Evolutionary conservation across 1,140 invertebrate genomes (phyloP).

Genomic region (Phenacoccus solenopsis): DNA sequence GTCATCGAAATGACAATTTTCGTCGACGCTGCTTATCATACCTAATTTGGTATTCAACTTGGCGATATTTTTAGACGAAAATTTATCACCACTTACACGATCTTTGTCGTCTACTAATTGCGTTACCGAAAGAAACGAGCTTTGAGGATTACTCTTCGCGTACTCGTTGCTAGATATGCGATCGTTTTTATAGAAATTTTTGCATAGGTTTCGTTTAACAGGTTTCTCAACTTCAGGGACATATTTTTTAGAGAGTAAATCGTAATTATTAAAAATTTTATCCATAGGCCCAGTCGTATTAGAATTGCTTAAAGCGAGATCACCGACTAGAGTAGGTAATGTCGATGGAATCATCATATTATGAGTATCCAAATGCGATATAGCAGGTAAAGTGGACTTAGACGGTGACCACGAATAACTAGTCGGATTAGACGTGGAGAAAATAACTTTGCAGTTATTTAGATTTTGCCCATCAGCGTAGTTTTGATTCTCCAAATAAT

Average conservation of each 20-base stretch:
- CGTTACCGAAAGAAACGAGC: background rate
- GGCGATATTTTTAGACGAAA: background rate
- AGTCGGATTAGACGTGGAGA: background rate
- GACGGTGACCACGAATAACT: conserved; percentile 27
- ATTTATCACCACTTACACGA: background rate
- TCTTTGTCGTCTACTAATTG: conserved; percentile 1
- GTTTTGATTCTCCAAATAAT: background rate
- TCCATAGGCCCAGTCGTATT: background rate
- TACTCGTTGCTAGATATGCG: background rate
- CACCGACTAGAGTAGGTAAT: conserved; percentile 32
- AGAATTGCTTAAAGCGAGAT: conserved; percentile 31
- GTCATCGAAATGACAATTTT: conserved; percentile 4
- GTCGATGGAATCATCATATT: conserved; percentile 30
- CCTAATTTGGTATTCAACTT: background rate
- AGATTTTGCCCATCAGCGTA: background rate
- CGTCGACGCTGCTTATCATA: background rate
- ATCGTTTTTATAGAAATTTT: background rate
- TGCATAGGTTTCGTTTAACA: background rate
- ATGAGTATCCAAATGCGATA: conserved; percentile 27
- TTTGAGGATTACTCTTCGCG: background rate
- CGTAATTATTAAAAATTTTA: conserved; percentile 2
- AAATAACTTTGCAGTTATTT: background rate
- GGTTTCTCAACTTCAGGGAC: background rate
- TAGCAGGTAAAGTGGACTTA: conserved; percentile 25
- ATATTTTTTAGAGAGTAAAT: background rate